Evolutionary conservation across 2,888 invertebrate genomes (phyloP).

Genomic region (Trichacis sp.): DNA sequence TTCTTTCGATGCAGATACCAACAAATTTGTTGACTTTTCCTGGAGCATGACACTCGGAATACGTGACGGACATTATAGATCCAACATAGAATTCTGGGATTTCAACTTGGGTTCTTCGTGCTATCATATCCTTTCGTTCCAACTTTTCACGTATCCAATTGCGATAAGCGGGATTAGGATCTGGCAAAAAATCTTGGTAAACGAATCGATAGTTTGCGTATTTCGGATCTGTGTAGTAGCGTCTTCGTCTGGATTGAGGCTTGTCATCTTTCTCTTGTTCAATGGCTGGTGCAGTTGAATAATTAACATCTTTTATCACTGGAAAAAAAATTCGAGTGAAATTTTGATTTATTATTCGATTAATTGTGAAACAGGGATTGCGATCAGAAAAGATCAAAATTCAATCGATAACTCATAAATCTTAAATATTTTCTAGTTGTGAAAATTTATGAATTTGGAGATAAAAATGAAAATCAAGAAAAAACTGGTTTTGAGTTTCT

Average conservation of each 20-base stretch:
- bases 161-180: slow-evolving; percentile 82
- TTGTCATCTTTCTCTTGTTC: not conserved
- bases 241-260: not conserved
- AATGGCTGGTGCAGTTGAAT: slow-evolving; percentile 22
- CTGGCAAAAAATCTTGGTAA: slow-evolving; percentile 94
- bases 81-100: slow-evolving; percentile 99
- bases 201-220: slow-evolving; percentile 75
- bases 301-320: slow-evolving; percentile 19
- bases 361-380: too few species aligned
- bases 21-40: slow-evolving; percentile 89
- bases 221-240: not conserved
- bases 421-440: too few species aligned
- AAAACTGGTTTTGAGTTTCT: too few species aligned
- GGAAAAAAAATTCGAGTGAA: too few species aligned
- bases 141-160: slow-evolving; percentile 87
- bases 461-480: too few species aligned
- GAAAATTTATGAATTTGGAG: too few species aligned
- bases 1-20: slow-evolving; percentile 93
- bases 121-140: slow-evolving; percentile 93
- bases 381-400: too few species aligned
- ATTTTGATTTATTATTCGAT: too few species aligned
- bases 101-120: slow-evolving; percentile 82
- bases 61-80: slow-evolving; percentile 88
- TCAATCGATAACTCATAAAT: too few species aligned
- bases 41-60: slow-evolving; percentile 86